Evolutionary conservation across 2,888 invertebrate species (phyloP), one percentile per base, ranked within the genome.

Genomic region (Rhamnusium bicolor): DNA sequence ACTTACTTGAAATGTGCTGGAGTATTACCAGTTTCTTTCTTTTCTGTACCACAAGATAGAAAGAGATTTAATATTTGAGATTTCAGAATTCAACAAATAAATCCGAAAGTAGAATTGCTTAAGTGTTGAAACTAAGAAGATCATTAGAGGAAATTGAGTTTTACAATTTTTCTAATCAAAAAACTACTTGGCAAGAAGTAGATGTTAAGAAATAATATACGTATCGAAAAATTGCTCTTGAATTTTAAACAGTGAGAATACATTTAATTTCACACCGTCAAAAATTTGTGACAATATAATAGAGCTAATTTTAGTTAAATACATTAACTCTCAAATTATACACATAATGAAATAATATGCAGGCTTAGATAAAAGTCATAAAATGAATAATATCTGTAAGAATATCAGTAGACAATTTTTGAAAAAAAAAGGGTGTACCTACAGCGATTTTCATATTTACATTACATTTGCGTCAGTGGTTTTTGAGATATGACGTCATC

Each of bases 1-100:
- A 62, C 70, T 70, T 53, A 60, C 69, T 69, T 40, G 58, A 24
- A 69, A 60, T 58, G 60, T 62, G 62, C 61, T 29, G n/a, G 51
- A 27, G 51, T 51, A 18, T 65, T 24, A 47, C 62, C n/a, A 21
- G 29, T 62, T n/a, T 62, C 24, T 65, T 51, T 29, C 63, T 29
- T 51, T 29, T n/a, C 51, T 32, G 2, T 10, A n/a, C 40, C 12
- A 21, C 56, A 24, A 56, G 27, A 56, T 27, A 27, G 19, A 51
- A 51, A 51, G 51, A 51, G 51, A 51, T 51, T 51, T 18, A 51
- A 51, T 51, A 51, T 51, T 51, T 19, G 19, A 51, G 18, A 51
- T 51, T 51, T 51, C 51, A 51, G 51, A 18, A 16, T 18, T 19
- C 51, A 10, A 18, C 51, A 51, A 51, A 19, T 51, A 51, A 51